Base-by-base conservation (phyloP, 2,113 vertebrate species). In the Arothron firmamentum region DNA sequence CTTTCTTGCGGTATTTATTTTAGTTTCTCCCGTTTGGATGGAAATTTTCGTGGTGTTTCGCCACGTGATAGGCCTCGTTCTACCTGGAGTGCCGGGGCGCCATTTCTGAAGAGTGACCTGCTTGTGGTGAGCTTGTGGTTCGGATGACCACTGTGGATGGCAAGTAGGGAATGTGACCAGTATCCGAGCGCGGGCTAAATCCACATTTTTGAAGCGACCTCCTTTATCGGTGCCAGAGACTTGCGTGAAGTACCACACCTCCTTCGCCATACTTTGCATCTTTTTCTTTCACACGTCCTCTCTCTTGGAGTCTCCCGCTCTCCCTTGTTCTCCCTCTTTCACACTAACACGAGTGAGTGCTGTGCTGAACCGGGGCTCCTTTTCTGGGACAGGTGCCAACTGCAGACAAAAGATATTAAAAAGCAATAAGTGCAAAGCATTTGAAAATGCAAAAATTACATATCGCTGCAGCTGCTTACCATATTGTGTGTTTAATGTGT, bases 351-450 rank as follows among this genome's bases (percentile, higher is more conserved):
- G 80, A 88, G 84, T 81, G 81, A 84, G 88, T 71, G 74, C 77
- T 87, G 82, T 84, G 85, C 85, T 61, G 84, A 90, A 82, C 84
- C 72, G 78, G 86, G 91, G 83, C 34, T 38, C 89, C 84, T 82
- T 84, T 79, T 85, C 89, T 91, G 91, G 93, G 92, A 93, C 89
- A 91, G 91, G 88, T 91, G 93, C 91, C 93, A 93, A 85, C 83
- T 85, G 80, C 78, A 82, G 84, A 92, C 90, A 93, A 93, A 93
- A 93, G 89, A 88, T 84, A 82, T 83, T 85, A 85, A 79, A 84
- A 81, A 63, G 77, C 72, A 56, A 79, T 54, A 70, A 79, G 73
- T 71, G 31, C 23, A 57, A 56, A 55, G 31, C 64, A 59, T 17
- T 45, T 15, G 31, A 31, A 54, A 68, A 54, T 34, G 18, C 28